Conservation (phyloP, 2,113 vertebrate genomes). For the Corydoras sp. region DNA sequence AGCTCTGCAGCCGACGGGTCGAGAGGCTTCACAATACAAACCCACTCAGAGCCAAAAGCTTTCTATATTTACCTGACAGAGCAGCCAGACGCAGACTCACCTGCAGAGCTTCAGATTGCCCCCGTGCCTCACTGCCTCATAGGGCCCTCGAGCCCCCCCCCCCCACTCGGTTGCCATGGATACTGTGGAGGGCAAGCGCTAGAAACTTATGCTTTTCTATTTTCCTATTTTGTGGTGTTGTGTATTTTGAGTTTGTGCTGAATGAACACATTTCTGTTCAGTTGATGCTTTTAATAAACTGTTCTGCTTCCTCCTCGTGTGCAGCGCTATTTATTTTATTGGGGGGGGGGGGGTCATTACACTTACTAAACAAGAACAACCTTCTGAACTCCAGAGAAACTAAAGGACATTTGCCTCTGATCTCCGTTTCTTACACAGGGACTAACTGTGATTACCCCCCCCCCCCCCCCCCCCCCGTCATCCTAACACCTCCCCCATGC, state of each 20-base stretch:
- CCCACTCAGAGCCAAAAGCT: background rate
- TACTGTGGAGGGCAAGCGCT: constrained; percentile 19
- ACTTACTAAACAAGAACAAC: too few species aligned
- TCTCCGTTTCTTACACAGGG: too few species aligned
- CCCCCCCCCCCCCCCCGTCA: too few species aligned
- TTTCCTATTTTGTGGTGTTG: constrained; percentile 41
- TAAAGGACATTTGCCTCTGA: too few species aligned
- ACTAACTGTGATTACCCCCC: too few species aligned
- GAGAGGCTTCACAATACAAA: background rate
- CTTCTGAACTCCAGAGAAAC: too few species aligned
- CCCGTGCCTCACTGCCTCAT: background rate
- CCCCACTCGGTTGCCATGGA: constrained; percentile 20
- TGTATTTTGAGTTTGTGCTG: constrained; percentile 33
- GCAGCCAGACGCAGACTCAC: constrained; percentile 15
- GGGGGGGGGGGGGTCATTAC: too few species aligned
- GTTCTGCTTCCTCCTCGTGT: background rate
- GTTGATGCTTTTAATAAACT: constrained; percentile 39
- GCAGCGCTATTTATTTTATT: too few species aligned
- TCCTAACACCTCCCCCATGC: too few species aligned
- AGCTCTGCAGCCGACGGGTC: too few species aligned
- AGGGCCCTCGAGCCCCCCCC: background rate
- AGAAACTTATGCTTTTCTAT: constrained; percentile 35
- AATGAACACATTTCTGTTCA: constrained; percentile 13
- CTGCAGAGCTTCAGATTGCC: constrained; percentile 2
- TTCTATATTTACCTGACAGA: constrained; percentile 19